Conservation (phyloP, 2,797 vertebrate species). For the Pseudopleuronectes americanus region DNA sequence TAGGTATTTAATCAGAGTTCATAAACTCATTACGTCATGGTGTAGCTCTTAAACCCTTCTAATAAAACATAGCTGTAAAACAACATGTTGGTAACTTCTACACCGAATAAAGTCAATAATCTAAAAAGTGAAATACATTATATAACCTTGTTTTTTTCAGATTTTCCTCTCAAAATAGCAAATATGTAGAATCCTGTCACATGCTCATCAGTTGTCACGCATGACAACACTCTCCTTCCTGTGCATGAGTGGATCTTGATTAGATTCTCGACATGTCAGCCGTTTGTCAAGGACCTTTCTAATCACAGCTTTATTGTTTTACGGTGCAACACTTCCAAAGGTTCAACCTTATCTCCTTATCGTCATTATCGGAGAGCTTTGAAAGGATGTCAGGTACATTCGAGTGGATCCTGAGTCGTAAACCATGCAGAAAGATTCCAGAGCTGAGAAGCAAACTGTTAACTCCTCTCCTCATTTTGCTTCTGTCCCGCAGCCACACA, state of each 20-base stretch:
- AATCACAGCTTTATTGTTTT: conserved; percentile 68
- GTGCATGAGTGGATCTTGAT: conserved; percentile 59
- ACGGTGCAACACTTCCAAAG: conserved; percentile 63
- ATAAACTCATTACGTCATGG: neutral
- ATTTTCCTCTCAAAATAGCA: neutral
- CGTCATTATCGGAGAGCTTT: conserved; percentile 48
- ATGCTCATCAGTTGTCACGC: neutral
- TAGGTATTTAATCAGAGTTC: neutral
- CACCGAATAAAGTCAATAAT: neutral
- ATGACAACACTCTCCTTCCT: conserved; percentile 29
- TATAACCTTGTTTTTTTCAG: neutral
- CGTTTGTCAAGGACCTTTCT: conserved; percentile 56
- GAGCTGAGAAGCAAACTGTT: neutral
- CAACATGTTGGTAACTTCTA: too few relatives aligned
- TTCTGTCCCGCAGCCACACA: conserved; percentile 88
- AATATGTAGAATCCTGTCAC: neutral
- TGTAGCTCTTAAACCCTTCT: neutral
- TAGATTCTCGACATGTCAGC: conserved; percentile 71
- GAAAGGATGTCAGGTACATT: neutral
- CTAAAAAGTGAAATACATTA: neutral
- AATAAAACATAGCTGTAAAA: neutral
- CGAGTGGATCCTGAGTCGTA: conserved; percentile 2
- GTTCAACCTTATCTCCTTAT: conserved; percentile 69
- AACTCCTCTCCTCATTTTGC: neutral
- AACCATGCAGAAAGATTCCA: conserved; percentile 11